Evolutionary conservation across 1,140 invertebrate species (phyloP), one percentile per base, ranked within the genome.

Genomic region (Hypsibius dujardini): DNA sequence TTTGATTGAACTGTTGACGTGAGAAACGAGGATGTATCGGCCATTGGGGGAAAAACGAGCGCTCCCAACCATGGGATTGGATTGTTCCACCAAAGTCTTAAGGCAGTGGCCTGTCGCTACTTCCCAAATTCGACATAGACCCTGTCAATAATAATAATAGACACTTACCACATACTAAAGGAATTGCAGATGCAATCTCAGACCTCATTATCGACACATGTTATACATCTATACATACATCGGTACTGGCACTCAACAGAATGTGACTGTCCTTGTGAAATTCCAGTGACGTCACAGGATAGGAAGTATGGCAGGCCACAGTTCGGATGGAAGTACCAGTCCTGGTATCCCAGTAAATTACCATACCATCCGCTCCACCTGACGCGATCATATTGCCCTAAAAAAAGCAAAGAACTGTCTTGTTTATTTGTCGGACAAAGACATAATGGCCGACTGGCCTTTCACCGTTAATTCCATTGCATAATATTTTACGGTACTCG

Each of bases 1-100:
- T n/a, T 56, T 56, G 50, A 56, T 56, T n/a, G 50, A 56, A n/a
- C 50, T n/a, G 50, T 56, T 56, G 7, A 56, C 1, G 95, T 98
- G 28, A 95, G 95, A 2, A 95, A 56, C 93, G 70, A 99, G 81
- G 73, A 99, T 98, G 77, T 99, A 99, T 82, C 98, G 98, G 74
- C 95, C 95, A 81, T 99, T 99, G 0, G 96, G 96, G 59, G 95
- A 98, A 82, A 99, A 99, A 80, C 98, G 98, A 0, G 98, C 95
- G 85, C 98, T 98, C 2, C 95, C 98, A 28, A 99, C 95, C 14
- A 95, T 95, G 14, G 95, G 95, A 83, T 98, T 99, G 77, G 72
- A 97, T 82, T 99, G 96, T 46, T 90, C 90, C 72, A 90, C 88
- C 15, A 96, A 81, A 1, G 96, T 99, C 83, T 98, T 99, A 74